Conservation (phyloP, 2,797 vertebrate genomes). For the Myiotriccus ornatus region DNA sequence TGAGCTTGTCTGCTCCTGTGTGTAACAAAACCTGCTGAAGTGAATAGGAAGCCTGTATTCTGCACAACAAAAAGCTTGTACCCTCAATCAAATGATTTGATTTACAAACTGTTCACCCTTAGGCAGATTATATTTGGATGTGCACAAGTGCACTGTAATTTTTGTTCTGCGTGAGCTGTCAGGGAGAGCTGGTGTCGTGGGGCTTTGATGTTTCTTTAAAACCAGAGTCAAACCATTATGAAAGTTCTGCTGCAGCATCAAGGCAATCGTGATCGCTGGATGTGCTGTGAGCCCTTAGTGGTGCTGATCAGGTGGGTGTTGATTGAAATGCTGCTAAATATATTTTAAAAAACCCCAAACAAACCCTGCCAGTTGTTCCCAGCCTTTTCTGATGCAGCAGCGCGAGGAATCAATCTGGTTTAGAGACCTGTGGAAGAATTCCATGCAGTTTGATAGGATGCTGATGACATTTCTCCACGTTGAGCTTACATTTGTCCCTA, state of each 20-base stretch:
- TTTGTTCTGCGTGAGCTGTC: slow-evolving; percentile 52
- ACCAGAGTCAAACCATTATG: slow-evolving; percentile 35
- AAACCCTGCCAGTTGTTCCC: background rate
- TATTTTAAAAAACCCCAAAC: background rate
- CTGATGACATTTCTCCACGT: background rate
- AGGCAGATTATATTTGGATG: slow-evolving; percentile 69
- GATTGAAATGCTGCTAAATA: slow-evolving; percentile 17
- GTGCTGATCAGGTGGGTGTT: background rate
- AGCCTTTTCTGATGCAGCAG: background rate
- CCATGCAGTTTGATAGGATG: background rate
- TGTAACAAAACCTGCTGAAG: slow-evolving; percentile 5
- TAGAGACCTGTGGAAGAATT: background rate
- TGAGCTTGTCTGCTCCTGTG: background rate
- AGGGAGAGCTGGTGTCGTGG: slow-evolving; percentile 18
- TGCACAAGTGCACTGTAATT: slow-evolving; percentile 14
- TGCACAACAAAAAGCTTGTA: slow-evolving; percentile 40
- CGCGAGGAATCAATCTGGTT: background rate
- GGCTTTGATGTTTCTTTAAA: slow-evolving; percentile 69
- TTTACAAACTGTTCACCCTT: slow-evolving; percentile 71
- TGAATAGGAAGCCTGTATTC: slow-evolving; percentile 3
- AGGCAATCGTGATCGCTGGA: background rate
- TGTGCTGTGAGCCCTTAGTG: background rate
- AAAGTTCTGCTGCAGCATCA: slow-evolving; percentile 30
- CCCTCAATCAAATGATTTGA: slow-evolving; percentile 31
- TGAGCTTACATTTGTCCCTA: background rate